phyloP scores from a whole-genome alignment of 2,888 invertebrate genomes.

The Drosophila colorata region DNA sequence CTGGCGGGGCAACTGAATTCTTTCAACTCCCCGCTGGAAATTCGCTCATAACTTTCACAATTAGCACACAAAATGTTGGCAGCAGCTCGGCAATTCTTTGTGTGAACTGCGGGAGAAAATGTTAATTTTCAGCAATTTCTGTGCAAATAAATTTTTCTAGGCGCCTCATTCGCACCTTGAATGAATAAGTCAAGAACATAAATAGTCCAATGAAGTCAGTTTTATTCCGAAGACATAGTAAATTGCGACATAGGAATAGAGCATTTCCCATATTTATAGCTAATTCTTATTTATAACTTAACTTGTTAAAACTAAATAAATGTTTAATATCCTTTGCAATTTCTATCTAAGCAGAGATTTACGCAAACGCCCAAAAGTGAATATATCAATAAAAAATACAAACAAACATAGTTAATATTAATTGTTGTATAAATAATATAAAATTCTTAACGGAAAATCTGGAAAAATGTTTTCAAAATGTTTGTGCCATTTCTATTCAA shows the following conservation, averaged over 20 bases:
- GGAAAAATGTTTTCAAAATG: too few relatives aligned
- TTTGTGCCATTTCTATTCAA: too few relatives aligned
- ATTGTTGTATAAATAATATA: too few relatives aligned
- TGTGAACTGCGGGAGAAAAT: constrained; percentile 15
- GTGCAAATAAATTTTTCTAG: constrained; percentile 23
- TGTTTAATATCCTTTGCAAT: too few relatives aligned
- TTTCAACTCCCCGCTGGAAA: constrained; percentile 17
- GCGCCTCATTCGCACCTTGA: neutral
- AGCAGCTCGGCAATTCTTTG: constrained; percentile 38
- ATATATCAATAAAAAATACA: too few relatives aligned
- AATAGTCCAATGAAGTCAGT: neutral
- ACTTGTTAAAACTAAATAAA: too few relatives aligned
- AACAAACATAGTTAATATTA: too few relatives aligned
- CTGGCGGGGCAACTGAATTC: constrained; percentile 8
- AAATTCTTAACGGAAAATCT: too few relatives aligned
- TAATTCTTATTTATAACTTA: neutral
- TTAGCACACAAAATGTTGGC: constrained; percentile 49
- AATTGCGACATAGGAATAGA: neutral
- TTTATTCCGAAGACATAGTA: neutral
- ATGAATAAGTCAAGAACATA: neutral
- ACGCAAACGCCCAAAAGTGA: too few relatives aligned
- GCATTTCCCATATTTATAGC: neutral
- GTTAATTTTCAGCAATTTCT: constrained; percentile 36
- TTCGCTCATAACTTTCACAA: constrained; percentile 59
- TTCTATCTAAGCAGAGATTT: too few relatives aligned